phyloP scores from a whole-genome alignment of 2,113 vertebrate genomes.

The Nibea albiflora region DNA sequence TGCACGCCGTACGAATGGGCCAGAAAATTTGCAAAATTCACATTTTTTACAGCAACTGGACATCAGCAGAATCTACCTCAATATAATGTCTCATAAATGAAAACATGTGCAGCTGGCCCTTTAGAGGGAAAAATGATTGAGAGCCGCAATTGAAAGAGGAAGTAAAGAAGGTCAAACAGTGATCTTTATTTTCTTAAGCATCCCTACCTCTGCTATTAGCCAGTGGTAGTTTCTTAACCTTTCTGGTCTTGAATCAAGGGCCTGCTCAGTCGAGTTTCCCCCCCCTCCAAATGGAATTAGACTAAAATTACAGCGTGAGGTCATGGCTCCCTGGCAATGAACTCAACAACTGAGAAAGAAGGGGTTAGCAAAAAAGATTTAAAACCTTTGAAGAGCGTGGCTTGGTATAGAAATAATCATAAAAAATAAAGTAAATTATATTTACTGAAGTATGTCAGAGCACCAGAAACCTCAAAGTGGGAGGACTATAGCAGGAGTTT shows the following conservation, averaged over 20 bases:
- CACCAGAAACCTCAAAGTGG: constrained; percentile 78
- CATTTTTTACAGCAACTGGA: constrained; percentile 7
- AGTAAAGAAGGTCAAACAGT: constrained; percentile 76
- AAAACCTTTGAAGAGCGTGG: constrained; percentile 72
- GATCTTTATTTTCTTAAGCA: constrained; percentile 75
- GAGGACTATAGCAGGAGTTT: constrained; percentile 71
- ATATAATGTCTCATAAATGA: constrained; percentile 71
- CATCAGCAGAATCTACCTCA: constrained; percentile 35
- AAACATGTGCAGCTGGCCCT: constrained; percentile 65
- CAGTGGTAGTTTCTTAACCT: constrained; percentile 75
- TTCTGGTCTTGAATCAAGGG: constrained; percentile 71
- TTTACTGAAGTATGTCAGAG: constrained; percentile 72
- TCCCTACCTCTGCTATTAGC: constrained; percentile 76
- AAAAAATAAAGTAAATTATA: constrained; percentile 76
- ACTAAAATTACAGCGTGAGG: constrained; percentile 80
- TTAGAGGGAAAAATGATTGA: constrained; percentile 70
- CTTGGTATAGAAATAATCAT: constrained; percentile 76
- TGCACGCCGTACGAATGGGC: not conserved
- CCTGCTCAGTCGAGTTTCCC: constrained; percentile 49
- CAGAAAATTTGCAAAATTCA: not conserved
- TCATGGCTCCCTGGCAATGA: constrained; percentile 73
- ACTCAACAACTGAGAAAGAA: constrained; percentile 62
- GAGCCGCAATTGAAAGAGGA: constrained; percentile 75
- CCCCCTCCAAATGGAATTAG: constrained; percentile 72
- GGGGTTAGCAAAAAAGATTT: constrained; percentile 41